A percentile compares a stretch with the other conserved stretches of the same genome.
phyloP scores from a whole-genome alignment of 2,888 invertebrate genomes.

The Ptychoptera contaminata region DNA sequence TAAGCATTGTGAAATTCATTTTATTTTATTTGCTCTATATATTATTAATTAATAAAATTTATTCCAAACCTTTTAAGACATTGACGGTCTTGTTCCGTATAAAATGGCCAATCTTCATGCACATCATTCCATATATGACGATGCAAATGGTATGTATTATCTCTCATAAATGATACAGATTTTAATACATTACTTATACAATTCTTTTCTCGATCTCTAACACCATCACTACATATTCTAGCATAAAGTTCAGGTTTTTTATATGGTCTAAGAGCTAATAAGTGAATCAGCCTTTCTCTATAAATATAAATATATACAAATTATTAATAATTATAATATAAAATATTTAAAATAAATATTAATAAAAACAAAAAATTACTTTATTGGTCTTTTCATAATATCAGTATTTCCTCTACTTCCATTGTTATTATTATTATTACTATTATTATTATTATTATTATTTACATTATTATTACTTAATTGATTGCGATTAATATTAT shows the following conservation, averaged over 20 bases:
- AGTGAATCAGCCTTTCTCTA: conserved; percentile 87
- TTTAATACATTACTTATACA: conserved; percentile 62
- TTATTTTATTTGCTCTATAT: neutral
- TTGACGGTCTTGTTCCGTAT: conserved; percentile 75
- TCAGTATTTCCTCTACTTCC: conserved; percentile 41
- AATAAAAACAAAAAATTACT: conserved; percentile 33
- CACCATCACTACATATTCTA: conserved; percentile 69
- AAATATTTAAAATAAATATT: conserved; percentile 2
- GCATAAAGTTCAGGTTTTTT: conserved; percentile 83
- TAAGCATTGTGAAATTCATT: conserved; percentile 23
- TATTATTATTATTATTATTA: conserved; percentile 9
- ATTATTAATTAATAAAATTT: neutral
- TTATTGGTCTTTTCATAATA: conserved; percentile 56
- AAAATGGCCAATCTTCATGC: conserved; percentile 88
- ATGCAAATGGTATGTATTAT: conserved; percentile 78
- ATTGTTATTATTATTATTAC: conserved; percentile 4
- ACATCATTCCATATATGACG: conserved; percentile 86
- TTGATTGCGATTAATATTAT: conserved; percentile 8
- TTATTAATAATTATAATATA: conserved; percentile 3
- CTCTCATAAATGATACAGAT: conserved; percentile 65
- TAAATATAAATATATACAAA: conserved; percentile 28
- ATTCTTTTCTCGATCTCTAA: conserved; percentile 67
- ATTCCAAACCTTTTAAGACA: conserved; percentile 58
- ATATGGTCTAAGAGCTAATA: conserved; percentile 81
- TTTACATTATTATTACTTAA: conserved; percentile 1